A percentile compares a stretch with the other conserved stretches of the same genome.
Evolutionary conservation across 2,113 vertebrate genomes (phyloP).

Genomic region (Lepus americanus): DNA sequence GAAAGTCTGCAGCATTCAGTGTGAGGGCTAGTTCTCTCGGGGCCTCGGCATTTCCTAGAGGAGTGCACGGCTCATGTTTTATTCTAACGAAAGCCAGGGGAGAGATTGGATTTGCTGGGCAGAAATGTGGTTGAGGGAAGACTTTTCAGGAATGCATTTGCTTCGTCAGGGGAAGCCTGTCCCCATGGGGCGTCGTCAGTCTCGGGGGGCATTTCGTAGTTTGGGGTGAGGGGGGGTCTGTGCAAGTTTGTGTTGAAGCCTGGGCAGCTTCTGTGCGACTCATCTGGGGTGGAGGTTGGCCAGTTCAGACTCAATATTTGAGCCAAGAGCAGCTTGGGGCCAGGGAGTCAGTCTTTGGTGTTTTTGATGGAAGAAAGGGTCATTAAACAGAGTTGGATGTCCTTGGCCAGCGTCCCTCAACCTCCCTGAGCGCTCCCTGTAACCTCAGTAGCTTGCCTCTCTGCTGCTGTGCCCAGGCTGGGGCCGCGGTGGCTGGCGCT

Average conservation of each 20-base stretch:
- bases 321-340: conserved; percentile 55
- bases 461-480: background rate
- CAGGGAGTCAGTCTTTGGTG: conserved; percentile 57
- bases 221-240: conserved; percentile 9
- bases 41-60: conserved; percentile 22
- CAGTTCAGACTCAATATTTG: conserved; percentile 15
- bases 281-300: conserved; percentile 35
- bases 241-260: conserved; percentile 56
- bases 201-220: background rate
- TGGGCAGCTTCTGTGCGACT: conserved; percentile 58
- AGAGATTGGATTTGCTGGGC: conserved; percentile 25
- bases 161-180: background rate
- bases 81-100: background rate
- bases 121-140: background rate
- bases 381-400: conserved; percentile 51
- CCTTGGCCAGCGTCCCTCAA: background rate
- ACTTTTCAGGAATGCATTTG: conserved; percentile 65
- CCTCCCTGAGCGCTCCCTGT: background rate
- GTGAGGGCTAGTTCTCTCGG: background rate
- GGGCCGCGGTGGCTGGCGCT: background rate
- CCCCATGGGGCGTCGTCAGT: background rate
- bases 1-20: background rate
- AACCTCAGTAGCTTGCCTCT: conserved; percentile 45
- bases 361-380: conserved; percentile 71
- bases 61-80: background rate